Evolutionary conservation across 2,888 invertebrate species (phyloP), one percentile per base, ranked within the genome.

Genomic region (Drosophila kokeensis): DNA sequence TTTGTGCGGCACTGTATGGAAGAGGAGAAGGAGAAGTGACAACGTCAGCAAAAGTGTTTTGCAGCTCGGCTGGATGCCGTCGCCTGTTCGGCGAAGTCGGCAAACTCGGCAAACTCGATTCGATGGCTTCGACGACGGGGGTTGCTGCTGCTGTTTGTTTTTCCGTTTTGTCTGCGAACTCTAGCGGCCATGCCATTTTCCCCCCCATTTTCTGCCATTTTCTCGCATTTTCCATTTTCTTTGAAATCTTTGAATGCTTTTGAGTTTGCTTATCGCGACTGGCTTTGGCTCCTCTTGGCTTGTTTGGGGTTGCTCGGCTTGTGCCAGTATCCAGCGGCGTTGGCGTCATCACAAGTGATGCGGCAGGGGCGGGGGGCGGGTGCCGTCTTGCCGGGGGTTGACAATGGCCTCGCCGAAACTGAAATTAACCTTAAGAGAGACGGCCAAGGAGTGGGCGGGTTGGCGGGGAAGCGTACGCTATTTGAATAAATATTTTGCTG

Each of bases 401-500:
- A 59, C 67, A 63, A 55, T 69, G 72, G 76, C 63, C 68, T 73
- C 59, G 65, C 69, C 83, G 69, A 83, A 85, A 71, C 77, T 83
- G 84, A 91, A 91, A 91, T 91, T 91, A 91, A 91, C 92, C 89
- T 89, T 89, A 81, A 71, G 86, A 82, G 82, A 85, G 80, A 69
- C 49, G 50, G 55, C 49, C 62, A 49, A 42, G 62, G 38, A 54
- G 78, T 45, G 52, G 34, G 32, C 1, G 5, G 21, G 10, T 38
- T 24, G 24, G 27, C 4, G 0, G 60, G 59, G 58, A 49, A 83
- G 62, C 71, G 79, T 76, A 89, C 85, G 89, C 88, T 83, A 92
- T 92, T 92, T 91, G 89, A 91, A 92, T 91, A 92, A 90, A 92
- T 91, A 91, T 91, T 91, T 83, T 90, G 90, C 91, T 90, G 87